Evolutionary conservation across 2,888 invertebrate genomes (phyloP), one percentile per base, ranked within the genome.

Genomic region (Steinernema scapterisci): DNA sequence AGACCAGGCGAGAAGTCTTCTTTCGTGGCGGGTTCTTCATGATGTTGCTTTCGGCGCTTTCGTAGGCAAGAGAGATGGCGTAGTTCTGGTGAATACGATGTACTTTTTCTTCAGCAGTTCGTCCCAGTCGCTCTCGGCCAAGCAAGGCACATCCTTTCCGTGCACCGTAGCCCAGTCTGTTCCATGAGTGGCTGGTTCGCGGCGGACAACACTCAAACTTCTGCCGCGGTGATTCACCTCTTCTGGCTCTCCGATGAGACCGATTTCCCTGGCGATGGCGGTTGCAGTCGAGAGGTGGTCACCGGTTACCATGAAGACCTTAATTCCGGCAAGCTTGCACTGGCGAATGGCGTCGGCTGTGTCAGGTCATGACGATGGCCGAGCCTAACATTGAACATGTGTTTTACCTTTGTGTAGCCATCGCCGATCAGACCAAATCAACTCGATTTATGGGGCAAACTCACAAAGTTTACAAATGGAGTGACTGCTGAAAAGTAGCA

Each of bases 11-110:
- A 43, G 70, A 70, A 11, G 19, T 70, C 1, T 46, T 43, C n/a
- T 74, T 63, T 1, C 74, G 43, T 1, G 76, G 76, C 7, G 76
- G 76, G 16, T 54, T 21, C 52, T 76, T 74, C 76, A 76, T 76
- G 56, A 76, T 74, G 23, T 76, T 71, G 71, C 46, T 52, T 45
- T 76, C 76, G 13, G 45, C 13, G 27, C 71, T 73, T 31, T 76
- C 76, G 48, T 72, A 43, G 31, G 71, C 52, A 9, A 48, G 48
- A 5, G 27, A 63, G 6, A 48, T 48, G 43, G 73, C 75, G 23
- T 81, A 13, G 80, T 81, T 75, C 80, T 51, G 0, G 80, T 78
- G 27, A 80, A 80, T 0, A 80, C 80, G 72, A 52, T 52, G 27
- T 44, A 72, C 31, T 48, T 38, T n/a, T 45, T 48, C 16, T 13